Conservation (phyloP, 1,140 invertebrate genomes). For the Saccostrea echinata region DNA sequence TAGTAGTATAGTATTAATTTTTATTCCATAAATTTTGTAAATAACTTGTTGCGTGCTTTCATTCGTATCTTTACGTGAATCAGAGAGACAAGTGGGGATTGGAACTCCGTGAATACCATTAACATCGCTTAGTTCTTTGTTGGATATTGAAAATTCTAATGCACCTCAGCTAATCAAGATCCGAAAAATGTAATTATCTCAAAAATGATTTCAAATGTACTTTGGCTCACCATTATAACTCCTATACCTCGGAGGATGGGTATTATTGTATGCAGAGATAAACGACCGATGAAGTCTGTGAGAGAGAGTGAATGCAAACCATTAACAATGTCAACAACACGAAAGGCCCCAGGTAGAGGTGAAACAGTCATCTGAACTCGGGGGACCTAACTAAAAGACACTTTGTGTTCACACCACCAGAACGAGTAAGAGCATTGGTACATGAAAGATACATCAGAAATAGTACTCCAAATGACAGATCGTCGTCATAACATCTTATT, state of each 20-base stretch:
- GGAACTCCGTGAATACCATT: neutral
- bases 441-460: neutral
- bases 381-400: neutral
- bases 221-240: neutral
- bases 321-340: constrained; percentile 23
- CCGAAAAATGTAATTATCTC: neutral
- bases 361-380: constrained; percentile 17
- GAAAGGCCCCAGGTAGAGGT: constrained; percentile 14
- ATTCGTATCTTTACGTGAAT: neutral
- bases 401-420: neutral
- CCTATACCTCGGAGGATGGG: neutral
- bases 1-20: no score
- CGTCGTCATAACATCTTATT: neutral
- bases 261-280: neutral
- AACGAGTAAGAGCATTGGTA: neutral
- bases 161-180: neutral
- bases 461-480: neutral
- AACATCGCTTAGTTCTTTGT: neutral
- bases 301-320: neutral
- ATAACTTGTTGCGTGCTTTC: neutral
- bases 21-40: neutral
- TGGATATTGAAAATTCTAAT: neutral
- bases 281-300: neutral
- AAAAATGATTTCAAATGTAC: neutral
- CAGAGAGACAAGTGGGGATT: neutral